phyloP scores from a whole-genome alignment of 2,797 vertebrate species.

The Oreortyx pictus region DNA sequence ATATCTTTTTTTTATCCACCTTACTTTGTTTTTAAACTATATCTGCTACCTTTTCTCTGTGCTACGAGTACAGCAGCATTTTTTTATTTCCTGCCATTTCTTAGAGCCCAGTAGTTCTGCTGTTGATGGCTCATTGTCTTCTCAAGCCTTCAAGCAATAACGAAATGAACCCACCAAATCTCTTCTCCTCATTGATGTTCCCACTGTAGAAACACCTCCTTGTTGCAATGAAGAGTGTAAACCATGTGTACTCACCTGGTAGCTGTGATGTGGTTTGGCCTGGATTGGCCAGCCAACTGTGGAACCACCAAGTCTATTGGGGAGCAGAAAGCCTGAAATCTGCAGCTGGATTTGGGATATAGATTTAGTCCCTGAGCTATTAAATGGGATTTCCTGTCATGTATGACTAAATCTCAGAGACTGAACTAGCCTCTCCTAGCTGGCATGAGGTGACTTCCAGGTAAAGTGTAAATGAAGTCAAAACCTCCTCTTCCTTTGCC shows the following conservation, averaged over 20 bases:
- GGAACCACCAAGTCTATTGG: neutral
- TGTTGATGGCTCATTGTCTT: neutral
- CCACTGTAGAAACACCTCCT: neutral
- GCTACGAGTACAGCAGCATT: neutral
- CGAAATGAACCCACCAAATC: neutral
- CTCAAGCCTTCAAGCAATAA: neutral
- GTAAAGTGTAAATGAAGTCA: neutral
- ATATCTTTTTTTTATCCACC: neutral
- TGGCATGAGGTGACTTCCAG: neutral
- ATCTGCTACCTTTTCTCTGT: neutral
- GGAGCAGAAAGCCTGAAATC: neutral
- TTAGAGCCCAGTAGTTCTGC: neutral
- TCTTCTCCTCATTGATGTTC: neutral
- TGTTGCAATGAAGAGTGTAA: fast-evolving
- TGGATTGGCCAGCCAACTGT: neutral
- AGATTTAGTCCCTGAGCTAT: neutral
- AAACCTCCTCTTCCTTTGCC: neutral
- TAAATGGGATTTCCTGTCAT: fast-evolving
- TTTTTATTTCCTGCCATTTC: neutral
- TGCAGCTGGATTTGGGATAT: neutral
- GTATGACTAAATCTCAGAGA: neutral
- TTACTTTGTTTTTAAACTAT: neutral
- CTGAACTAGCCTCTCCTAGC: neutral
- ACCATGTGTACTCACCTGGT: too few relatives aligned
- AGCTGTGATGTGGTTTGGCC: too few relatives aligned